Evolutionary conservation across 2,888 invertebrate genomes (phyloP), one percentile per base, ranked within the genome.

Genomic region (Drepanosiphum platanoidis): DNA sequence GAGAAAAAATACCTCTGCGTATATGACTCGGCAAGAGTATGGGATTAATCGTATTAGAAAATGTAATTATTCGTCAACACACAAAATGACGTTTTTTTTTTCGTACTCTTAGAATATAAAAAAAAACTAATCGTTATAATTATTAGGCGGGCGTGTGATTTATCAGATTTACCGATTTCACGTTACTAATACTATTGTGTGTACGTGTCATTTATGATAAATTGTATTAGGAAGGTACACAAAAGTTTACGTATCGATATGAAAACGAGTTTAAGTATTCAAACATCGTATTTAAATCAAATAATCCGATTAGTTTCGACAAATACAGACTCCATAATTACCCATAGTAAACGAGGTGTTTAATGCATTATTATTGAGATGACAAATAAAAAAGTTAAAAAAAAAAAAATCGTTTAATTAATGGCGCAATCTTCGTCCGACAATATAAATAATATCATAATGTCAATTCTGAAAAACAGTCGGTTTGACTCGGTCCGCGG

Each of bases 161-260:
- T 52, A 75, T 75, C 52, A 46, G 34, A 34, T 34, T 32, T 52
- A n/a, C n/a, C n/a, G 52, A 22, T 34, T 75, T 75, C 15, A 52
- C 8, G 32, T 34, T 34, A 52, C 32, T 32, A 74, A 74, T 9
- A n/a, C 22, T 34, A n/a, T 58, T 34, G 58, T 52, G 52, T n/a
- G 34, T 34, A 18, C 46, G n/a, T n/a, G n/a, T n/a, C 27, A 27
- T 75, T 58, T 36, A 27, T 75, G n/a, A 15, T 15, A 52, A 15
- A 75, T 13, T 0, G 27, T 11, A 30, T 4, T 27, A 42, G 7
- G 7, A n/a, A n/a, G n/a, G 27, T 42, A 58, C 36, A n/a, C 58
- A 58, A 36, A 34, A 30, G 32, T 15, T n/a, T 30, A n/a, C 22
- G 58, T 74, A 32, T 27, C 22, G 13, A 11, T 3, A 61, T 27